Evolutionary conservation across 2,797 vertebrate species (phyloP).

Genomic region (Eutrigla gurnardus): DNA sequence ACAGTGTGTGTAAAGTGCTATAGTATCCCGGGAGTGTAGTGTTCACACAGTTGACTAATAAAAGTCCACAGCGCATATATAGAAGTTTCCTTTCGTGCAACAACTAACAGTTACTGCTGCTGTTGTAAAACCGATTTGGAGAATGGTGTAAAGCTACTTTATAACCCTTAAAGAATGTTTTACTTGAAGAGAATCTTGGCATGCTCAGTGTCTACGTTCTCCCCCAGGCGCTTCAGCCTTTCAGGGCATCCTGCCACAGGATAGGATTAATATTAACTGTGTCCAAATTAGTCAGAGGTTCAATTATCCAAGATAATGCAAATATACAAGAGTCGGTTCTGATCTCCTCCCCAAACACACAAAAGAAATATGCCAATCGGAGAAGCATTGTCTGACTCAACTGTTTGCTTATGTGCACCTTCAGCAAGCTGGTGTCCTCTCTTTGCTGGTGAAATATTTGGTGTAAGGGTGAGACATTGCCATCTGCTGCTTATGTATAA

Average conservation of each 20-base stretch:
- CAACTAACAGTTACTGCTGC: not conserved
- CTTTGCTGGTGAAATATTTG: slow-evolving; percentile 13
- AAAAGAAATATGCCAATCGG: slow-evolving; percentile 22
- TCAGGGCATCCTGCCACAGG: slow-evolving; percentile 54
- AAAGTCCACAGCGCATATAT: slow-evolving; percentile 7
- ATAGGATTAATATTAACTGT: slow-evolving; percentile 76
- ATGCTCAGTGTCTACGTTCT: slow-evolving; percentile 36
- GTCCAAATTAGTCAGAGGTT: slow-evolving; percentile 68
- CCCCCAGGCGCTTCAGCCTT: slow-evolving; percentile 39
- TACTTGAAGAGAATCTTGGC: slow-evolving; percentile 27
- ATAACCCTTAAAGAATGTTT: slow-evolving; percentile 15
- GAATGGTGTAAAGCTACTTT: slow-evolving; percentile 3
- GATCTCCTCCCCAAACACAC: slow-evolving; percentile 48
- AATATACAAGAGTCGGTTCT: slow-evolving; percentile 58
- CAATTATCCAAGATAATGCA: slow-evolving; percentile 74
- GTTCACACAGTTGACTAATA: slow-evolving; percentile 11
- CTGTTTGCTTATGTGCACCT: slow-evolving; percentile 22
- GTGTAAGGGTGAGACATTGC: slow-evolving; percentile 18
- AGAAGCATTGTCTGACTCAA: slow-evolving; percentile 38
- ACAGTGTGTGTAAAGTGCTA: not conserved
- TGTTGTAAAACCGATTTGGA: slow-evolving; percentile 22
- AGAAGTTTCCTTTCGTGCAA: not conserved
- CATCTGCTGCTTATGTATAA: slow-evolving; percentile 44
- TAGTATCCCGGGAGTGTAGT: not conserved
- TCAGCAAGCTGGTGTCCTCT: not conserved